Evolutionary conservation across 2,888 invertebrate species (phyloP), one percentile per base, ranked within the genome.

Genomic region (Slavum lentiscoides): DNA sequence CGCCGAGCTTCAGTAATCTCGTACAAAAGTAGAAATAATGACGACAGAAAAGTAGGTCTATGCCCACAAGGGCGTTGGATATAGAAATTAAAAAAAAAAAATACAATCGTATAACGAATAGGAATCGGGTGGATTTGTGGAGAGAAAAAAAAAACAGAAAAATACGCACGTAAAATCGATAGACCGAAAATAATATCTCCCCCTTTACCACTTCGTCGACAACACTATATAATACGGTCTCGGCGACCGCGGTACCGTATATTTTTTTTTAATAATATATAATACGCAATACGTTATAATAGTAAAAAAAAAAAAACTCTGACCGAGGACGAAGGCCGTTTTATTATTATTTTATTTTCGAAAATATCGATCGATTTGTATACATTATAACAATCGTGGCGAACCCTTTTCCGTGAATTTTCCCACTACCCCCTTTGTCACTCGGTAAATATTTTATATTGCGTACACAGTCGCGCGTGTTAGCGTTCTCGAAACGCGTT

Each of bases 131-230:
- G 74, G 49, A 62, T 49, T 37, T 1, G 19, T n/a, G n/a, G n/a
- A 30, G 30, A 30, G 30, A 30, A 15, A 64, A 64, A 61, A 13
- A 37, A 59, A 58, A 39, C 21, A 21, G 8, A 5, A 23, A 69
- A 53, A 53, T 72, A 73, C 17, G 13, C 30, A 5, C 43, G 30
- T 73, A 73, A 61, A 73, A 61, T 59, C 72, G 23, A 59, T 73
- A 23, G 72, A 61, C 72, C 59, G 61, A 21, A 73, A 72, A 72
- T 59, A 5, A 21, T 59, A n/a, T 21, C 13, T 37, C 23, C 21
- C 9, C 9, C 9, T 43, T 43, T 9, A 43, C 9, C 43, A n/a
- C 30, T 58, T 6, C 19, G 9, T 15, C 9, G 30, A 68, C 68
- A 53, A 53, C 68, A n/a, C n/a, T n/a, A n/a, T n/a, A n/a, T n/a